phyloP scores from a whole-genome alignment of 2,888 invertebrate species.

The Neoitamus cyanurus region DNA sequence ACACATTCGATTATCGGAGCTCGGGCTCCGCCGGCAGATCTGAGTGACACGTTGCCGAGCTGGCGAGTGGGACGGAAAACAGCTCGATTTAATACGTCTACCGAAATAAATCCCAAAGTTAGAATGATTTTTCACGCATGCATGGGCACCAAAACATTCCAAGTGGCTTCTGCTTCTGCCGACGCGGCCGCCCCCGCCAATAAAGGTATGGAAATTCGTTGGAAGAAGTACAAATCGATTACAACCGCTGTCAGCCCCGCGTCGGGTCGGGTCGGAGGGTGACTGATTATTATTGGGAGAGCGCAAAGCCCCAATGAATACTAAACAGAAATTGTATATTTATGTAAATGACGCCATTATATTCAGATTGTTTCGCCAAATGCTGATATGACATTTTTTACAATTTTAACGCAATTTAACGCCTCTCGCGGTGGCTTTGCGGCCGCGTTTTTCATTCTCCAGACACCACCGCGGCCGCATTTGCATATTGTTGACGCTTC shows the following conservation, averaged over 20 bases:
- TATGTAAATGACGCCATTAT: slow-evolving; percentile 53
- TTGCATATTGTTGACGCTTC: slow-evolving; percentile 51
- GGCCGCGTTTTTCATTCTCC: slow-evolving; percentile 40
- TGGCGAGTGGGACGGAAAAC: neutral
- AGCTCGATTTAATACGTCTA: slow-evolving; percentile 42
- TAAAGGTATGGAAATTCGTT: slow-evolving; percentile 39
- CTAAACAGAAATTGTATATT: slow-evolving; percentile 54
- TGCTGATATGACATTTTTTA: slow-evolving; percentile 54
- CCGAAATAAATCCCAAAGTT: slow-evolving; percentile 16
- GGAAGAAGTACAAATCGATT: slow-evolving; percentile 45
- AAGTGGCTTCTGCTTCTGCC: neutral
- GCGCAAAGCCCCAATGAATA: slow-evolving; percentile 53
- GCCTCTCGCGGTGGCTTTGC: slow-evolving; percentile 47
- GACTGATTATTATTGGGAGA: slow-evolving; percentile 53
- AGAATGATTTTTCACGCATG: slow-evolving; percentile 30
- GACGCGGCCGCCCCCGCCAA: neutral
- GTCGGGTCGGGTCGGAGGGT: slow-evolving; percentile 23
- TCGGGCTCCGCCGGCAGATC: neutral
- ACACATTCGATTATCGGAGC: neutral
- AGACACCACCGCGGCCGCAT: neutral
- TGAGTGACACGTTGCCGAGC: neutral
- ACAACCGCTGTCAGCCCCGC: slow-evolving; percentile 27
- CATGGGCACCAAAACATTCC: neutral
- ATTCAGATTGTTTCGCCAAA: slow-evolving; percentile 53
- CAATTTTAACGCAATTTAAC: slow-evolving; percentile 53